Evolutionary conservation across 2,797 vertebrate species (phyloP).

Genomic region (Semaprochilodus insignis): DNA sequence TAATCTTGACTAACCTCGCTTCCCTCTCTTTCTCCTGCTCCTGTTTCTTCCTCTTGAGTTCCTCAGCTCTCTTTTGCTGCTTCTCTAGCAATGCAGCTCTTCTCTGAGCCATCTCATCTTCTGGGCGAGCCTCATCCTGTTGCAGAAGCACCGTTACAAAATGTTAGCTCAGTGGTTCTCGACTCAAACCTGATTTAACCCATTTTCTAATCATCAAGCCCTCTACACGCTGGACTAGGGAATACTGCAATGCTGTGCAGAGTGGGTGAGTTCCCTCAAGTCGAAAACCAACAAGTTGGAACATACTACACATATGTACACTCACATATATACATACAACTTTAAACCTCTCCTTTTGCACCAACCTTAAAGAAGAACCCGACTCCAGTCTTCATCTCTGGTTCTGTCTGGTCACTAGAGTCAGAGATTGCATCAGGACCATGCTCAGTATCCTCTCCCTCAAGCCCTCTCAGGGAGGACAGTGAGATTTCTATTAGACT

Average conservation of each 20-base stretch:
- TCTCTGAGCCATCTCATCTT: slow-evolving; percentile 91
- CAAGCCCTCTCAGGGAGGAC: slow-evolving; percentile 76
- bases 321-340: neutral
- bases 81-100: slow-evolving; percentile 87
- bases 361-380: slow-evolving; percentile 93
- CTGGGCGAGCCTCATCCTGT: slow-evolving; percentile 83
- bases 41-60: slow-evolving; percentile 83
- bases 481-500: slow-evolving; percentile 89
- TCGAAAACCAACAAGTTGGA: neutral
- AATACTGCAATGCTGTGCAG: neutral
- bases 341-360: neutral
- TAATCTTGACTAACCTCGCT: slow-evolving; percentile 74
- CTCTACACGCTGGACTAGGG: neutral
- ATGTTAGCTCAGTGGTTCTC: neutral
- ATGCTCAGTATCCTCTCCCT: slow-evolving; percentile 74
- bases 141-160: slow-evolving; percentile 24
- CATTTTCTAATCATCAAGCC: neutral
- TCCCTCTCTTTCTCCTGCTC: slow-evolving; percentile 87
- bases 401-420: slow-evolving; percentile 81
- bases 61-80: slow-evolving; percentile 89
- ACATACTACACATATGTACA: neutral
- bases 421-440: slow-evolving; percentile 76
- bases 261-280: neutral
- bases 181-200: neutral
- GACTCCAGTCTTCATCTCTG: slow-evolving; percentile 76